Percentiles rank a stretch among this genome's conserved stretches.
Evolutionary conservation across 2,797 vertebrate species (phyloP).

Genomic region (Coluber constrictor): DNA sequence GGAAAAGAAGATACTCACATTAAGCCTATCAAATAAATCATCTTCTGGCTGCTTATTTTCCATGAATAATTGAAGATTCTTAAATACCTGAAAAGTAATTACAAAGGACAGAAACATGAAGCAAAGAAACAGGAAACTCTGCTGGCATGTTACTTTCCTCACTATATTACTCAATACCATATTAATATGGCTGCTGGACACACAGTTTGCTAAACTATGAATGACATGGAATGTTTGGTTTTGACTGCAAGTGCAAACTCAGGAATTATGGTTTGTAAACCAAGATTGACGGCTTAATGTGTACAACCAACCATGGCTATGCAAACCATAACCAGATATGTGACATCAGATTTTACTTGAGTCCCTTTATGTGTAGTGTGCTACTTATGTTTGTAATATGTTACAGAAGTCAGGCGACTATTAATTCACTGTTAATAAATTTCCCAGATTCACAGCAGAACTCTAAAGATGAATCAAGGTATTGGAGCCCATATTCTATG

Average conservation of each 20-base stretch:
- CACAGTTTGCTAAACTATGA: not conserved
- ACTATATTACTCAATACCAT: not conserved
- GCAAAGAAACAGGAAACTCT: not conserved
- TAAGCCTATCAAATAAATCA: constrained; percentile 94
- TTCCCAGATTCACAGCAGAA: not conserved
- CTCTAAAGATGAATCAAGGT: not conserved
- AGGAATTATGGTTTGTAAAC: not conserved
- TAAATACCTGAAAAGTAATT: constrained; percentile 82
- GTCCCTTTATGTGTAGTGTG: not conserved
- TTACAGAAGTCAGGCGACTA: not conserved
- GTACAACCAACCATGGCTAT: not conserved
- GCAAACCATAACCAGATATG: not conserved
- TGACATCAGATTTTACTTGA: no score
- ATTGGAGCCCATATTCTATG: not conserved
- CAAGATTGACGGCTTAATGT: not conserved
- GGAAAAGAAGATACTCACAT: constrained; percentile 75
- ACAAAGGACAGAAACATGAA: constrained; percentile 23
- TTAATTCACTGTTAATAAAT: not conserved
- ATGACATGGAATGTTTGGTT: not conserved
- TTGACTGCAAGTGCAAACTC: not conserved
- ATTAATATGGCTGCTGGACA: not conserved
- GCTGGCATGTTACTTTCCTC: not conserved
- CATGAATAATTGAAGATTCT: constrained; percentile 96
- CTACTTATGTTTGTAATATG: not conserved
- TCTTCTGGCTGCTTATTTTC: constrained; percentile 96